These are phyloP conservation scores for Phyllotreta cruciferae DNA, from an alignment of 2,888 invertebrate species.

Conservation along the genomic window DNA sequence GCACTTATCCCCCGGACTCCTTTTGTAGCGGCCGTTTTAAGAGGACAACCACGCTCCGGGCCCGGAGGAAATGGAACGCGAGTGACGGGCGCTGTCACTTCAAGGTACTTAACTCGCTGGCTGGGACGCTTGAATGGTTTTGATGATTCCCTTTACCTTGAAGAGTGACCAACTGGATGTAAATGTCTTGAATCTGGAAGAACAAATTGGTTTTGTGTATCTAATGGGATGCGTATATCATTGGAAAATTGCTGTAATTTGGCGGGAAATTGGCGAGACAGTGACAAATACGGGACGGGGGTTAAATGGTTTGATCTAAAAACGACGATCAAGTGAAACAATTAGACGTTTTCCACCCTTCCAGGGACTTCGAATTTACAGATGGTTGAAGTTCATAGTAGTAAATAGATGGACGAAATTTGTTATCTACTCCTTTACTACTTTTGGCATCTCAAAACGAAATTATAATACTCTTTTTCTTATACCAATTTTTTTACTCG, in stretches of 20 bases:
- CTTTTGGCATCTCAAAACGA: too few relatives aligned
- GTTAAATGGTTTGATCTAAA: constrained; percentile 57
- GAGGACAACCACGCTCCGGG: constrained; percentile 36
- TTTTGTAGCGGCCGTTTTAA: constrained; percentile 48
- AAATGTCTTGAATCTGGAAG: too few relatives aligned
- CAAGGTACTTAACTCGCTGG: constrained; percentile 38
- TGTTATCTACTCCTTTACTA: background rate
- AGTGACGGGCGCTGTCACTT: constrained; percentile 41
- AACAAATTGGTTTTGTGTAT: constrained; percentile 43
- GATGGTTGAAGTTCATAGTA: constrained; percentile 17
- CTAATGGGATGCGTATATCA: constrained; percentile 60
- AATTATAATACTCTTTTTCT: too few relatives aligned
- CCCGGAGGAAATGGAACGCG: constrained; percentile 38
- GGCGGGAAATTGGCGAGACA: constrained; percentile 56
- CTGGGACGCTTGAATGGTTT: constrained; percentile 24
- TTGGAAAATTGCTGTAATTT: constrained; percentile 59
- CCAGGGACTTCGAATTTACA: constrained; percentile 52
- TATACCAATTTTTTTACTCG: too few relatives aligned
- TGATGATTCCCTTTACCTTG: background rate
- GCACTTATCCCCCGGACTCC: constrained; percentile 46
- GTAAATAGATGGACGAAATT: background rate
- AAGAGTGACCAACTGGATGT: too few relatives aligned
- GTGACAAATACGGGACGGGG: constrained; percentile 58
- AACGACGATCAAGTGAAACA: constrained; percentile 58
- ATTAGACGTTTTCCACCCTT: constrained; percentile 54